Percentiles rank a stretch among this genome's conserved stretches.
phyloP scores from a whole-genome alignment of 2,797 vertebrate species.

The Emys orbicularis region DNA sequence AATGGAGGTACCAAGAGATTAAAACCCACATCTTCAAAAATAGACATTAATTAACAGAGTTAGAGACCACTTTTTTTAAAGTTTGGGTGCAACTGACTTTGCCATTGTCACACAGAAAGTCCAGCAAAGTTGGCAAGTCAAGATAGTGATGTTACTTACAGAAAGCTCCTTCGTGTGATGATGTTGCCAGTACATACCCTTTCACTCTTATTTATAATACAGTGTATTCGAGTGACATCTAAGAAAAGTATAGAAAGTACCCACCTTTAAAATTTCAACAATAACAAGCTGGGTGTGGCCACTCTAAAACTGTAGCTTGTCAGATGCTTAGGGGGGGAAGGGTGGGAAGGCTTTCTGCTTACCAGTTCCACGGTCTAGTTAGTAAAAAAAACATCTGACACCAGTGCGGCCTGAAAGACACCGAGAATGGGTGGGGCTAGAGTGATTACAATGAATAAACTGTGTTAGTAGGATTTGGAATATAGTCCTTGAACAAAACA shows the following conservation, averaged over 20 bases:
- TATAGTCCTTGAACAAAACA: not conserved
- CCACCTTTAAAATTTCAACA: conserved; percentile 75
- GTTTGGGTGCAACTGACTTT: not conserved
- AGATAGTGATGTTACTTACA: conserved; percentile 64
- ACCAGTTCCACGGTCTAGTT: conserved; percentile 63
- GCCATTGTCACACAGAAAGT: not conserved
- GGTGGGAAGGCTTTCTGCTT: conserved; percentile 74
- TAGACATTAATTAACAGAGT: rapidly evolving
- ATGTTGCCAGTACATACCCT: conserved; percentile 55
- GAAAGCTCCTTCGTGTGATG: conserved; percentile 44
- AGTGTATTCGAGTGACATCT: not conserved
- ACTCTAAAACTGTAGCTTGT: conserved; percentile 26
- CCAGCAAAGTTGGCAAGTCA: not conserved
- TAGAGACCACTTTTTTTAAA: not conserved
- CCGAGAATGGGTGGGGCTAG: conserved; percentile 43
- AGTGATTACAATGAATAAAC: conserved; percentile 44
- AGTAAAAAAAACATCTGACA: conserved; percentile 66
- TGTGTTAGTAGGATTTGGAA: conserved; percentile 30
- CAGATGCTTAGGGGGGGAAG: conserved; percentile 71
- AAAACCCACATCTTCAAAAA: not conserved
- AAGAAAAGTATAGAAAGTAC: conserved; percentile 64
- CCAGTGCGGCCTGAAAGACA: conserved; percentile 48
- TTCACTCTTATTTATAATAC: no score
- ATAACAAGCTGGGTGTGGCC: conserved; percentile 76
- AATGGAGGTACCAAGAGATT: not conserved